A percentile compares a stretch with the other conserved stretches of the same genome.
Evolutionary conservation across 1,140 invertebrate genomes (phyloP).

Genomic region (Drosophila sechellia): DNA sequence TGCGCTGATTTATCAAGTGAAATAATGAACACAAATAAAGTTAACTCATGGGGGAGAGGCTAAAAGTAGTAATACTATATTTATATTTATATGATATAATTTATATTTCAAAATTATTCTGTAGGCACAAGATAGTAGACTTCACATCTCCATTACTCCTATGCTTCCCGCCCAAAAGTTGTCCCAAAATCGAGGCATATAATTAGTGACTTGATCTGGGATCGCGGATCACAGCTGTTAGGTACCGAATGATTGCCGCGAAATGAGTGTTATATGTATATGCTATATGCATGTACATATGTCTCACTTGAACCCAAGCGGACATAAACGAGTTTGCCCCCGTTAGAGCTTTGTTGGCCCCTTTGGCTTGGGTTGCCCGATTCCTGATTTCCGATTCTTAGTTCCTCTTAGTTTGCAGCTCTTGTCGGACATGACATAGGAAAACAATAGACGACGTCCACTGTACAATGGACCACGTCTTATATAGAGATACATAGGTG

Average conservation of each 20-base stretch:
- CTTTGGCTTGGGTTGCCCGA: background rate
- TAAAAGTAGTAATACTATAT: background rate
- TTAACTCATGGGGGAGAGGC: background rate
- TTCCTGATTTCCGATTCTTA: background rate
- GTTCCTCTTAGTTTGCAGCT: constrained; percentile 1
- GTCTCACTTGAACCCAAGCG: constrained; percentile 14
- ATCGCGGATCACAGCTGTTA: constrained; percentile 27
- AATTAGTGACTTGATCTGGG: constrained; percentile 15
- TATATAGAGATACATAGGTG: background rate
- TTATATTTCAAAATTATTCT: too few species aligned
- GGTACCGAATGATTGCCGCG: constrained; percentile 34
- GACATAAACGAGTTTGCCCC: constrained; percentile 34
- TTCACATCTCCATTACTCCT: background rate
- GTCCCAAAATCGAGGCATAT: constrained; percentile 25
- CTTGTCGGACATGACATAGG: constrained; percentile 51
- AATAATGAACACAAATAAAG: background rate
- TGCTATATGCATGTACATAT: background rate
- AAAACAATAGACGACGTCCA: constrained; percentile 24
- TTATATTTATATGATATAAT: too few species aligned
- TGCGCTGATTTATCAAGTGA: constrained; percentile 46
- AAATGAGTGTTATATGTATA: constrained; percentile 9
- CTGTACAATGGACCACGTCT: constrained; percentile 13
- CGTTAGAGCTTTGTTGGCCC: constrained; percentile 15
- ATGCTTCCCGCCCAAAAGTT: constrained; percentile 21
- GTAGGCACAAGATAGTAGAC: background rate